Base-by-base conservation (phyloP, 2,797 vertebrate species). In the Eptatretus atami region DNA sequence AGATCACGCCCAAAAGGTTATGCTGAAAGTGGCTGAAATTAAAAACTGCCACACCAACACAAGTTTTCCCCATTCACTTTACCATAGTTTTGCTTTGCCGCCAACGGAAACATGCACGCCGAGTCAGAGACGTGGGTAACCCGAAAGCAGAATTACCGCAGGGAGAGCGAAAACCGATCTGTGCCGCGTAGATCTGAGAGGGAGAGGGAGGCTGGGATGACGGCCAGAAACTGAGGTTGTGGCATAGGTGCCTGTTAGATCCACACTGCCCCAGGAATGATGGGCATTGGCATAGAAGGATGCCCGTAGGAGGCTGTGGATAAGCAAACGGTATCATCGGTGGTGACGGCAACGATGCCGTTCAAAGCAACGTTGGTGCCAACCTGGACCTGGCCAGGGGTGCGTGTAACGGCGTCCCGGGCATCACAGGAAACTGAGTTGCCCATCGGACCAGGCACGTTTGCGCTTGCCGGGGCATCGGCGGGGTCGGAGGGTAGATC, bases 391-490 rank as follows among this genome's bases (percentile, higher is more conserved):
- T 44, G 31, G 31, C 31, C n/a, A 44, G 4, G 31, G 31, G 31
- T 44, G 31, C 31, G 31, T 44, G 31, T 44, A 5, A 44, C 31
- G 31, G 31, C n/a, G 31, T 8, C 31, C 31, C 31, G 31, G 31
- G 31, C 4, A 44, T 44, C 4, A 44, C 31, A 4, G 31, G 31
- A 8, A 2, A 63, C 70, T 13, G 66, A 75, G 67, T 53, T 72
- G 64, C 66, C n/a, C 82, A 75, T 0, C 69, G 61, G 68, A 75
- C 73, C 0, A 64, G 31, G 53, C 74, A 71, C 66, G 77, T 67
- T 1, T 69, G 11, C n/a, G 73, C 68, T 0, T 70, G 69, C 8
- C 54, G 1, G 65, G 65, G 69, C 63, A 5, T 67, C 61, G 2
- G 69, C 69, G 2, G 64, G 63, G 31, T 1, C 0, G 31, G 57